phyloP scores from a whole-genome alignment of 2,888 invertebrate genomes.

The Apotomis betuletana region DNA sequence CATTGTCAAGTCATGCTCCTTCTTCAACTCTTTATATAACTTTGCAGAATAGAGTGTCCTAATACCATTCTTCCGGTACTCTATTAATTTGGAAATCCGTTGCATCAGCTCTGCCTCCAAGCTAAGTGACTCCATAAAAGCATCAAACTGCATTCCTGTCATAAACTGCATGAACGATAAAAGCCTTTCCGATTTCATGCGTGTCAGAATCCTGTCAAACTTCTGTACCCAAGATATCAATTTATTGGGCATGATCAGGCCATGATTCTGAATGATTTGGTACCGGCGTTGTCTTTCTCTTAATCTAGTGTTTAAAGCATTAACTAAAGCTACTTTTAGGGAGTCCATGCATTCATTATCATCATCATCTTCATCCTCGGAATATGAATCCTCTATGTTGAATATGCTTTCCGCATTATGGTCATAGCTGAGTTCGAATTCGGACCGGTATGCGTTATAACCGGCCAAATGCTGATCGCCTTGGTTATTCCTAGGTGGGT shows the following conservation, averaged over 20 bases:
- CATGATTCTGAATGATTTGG: conserved; percentile 89
- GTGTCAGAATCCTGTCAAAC: conserved; percentile 85
- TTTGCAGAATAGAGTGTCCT: conserved; percentile 85
- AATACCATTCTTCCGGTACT: conserved; percentile 88
- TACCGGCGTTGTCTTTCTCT: conserved; percentile 89
- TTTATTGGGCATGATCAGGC: conserved; percentile 89
- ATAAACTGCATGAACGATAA: conserved; percentile 90
- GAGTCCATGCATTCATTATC: conserved; percentile 83
- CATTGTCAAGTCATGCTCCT: conserved; percentile 82
- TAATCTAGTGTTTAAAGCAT: conserved; percentile 90
- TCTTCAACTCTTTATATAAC: conserved; percentile 86
- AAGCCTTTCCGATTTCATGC: conserved; percentile 84
- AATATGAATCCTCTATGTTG: conserved; percentile 71
- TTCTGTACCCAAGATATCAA: conserved; percentile 87
- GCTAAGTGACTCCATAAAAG: conserved; percentile 89
- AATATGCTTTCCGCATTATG: conserved; percentile 90
- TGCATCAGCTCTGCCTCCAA: conserved; percentile 87
- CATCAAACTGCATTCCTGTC: conserved; percentile 88
- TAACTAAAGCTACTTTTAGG: conserved; percentile 87
- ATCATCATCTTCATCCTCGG: conserved; percentile 78
- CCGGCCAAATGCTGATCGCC: conserved; percentile 86
- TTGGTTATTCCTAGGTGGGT: conserved; percentile 88
- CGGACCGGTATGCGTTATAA: conserved; percentile 93
- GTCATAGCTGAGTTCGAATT: conserved; percentile 93
- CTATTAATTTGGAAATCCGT: conserved; percentile 84